These are phyloP conservation scores for Oxytorus armatus DNA, from an alignment of 2,888 invertebrate species.

Conservation along the genomic window DNA sequence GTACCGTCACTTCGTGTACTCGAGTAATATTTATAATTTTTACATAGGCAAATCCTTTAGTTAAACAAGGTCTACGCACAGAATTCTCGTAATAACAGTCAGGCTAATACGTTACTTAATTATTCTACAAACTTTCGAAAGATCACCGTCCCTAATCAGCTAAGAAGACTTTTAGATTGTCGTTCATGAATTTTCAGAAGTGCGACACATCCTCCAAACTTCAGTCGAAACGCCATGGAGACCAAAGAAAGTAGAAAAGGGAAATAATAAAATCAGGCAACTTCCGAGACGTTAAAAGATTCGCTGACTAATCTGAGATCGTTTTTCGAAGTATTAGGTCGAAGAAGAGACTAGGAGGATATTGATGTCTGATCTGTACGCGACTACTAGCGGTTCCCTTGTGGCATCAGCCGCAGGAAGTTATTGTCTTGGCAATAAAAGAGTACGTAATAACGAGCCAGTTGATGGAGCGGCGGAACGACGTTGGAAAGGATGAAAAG, in stretches of 20 bases:
- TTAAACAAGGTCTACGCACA: not conserved
- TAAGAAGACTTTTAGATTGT: constrained; percentile 9
- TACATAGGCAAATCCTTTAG: no score
- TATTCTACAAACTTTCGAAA: constrained; percentile 5
- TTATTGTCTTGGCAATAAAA: constrained; percentile 71
- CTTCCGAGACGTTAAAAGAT: not conserved
- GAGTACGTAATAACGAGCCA: constrained; percentile 74
- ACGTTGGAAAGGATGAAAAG: constrained; percentile 71
- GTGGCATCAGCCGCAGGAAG: constrained; percentile 42
- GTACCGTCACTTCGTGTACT: constrained; percentile 44
- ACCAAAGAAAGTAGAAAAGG: not conserved
- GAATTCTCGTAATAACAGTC: not conserved
- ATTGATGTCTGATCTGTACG: constrained; percentile 33
- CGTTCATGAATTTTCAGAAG: constrained; percentile 19
- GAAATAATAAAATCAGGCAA: not conserved
- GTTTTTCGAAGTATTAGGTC: constrained; percentile 21
- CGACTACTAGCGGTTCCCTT: constrained; percentile 31
- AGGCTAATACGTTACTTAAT: not conserved
- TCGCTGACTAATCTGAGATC: constrained; percentile 27
- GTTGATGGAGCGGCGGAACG: constrained; percentile 58
- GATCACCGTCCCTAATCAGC: not conserved
- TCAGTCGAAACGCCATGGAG: not conserved
- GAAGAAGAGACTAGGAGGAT: not conserved
- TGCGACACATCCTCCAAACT: not conserved
- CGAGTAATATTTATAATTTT: no score